Evolutionary conservation across 2,113 vertebrate genomes (phyloP), one percentile per base, ranked within the genome.

Genomic region (Triplophysa rosa): DNA sequence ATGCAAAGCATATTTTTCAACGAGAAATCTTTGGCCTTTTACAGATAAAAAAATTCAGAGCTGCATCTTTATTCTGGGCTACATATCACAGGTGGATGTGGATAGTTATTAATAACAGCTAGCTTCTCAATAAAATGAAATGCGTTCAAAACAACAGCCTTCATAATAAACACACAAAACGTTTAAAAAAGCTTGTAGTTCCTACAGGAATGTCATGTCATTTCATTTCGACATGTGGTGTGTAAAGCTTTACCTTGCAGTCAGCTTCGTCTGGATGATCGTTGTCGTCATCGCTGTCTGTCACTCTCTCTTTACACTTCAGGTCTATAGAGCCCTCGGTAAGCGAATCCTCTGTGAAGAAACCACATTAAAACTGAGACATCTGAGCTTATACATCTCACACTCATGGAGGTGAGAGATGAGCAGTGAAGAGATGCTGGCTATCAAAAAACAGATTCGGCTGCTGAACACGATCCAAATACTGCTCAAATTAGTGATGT

Each of bases 231-330:
- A 47, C 66, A 56, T 21, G 26, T 56, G 29, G 59, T 16, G 54
- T 56, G 4, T 24, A n/a, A 2, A 76, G 64, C 17, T 29, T 58
- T 85, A 96, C 96, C 94, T 95, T 95, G 87, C 87, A 86, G 37
- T 95, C 93, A 1, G 92, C 87, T 77, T 96, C 95, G 8, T 97
- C 93, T 65, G 90, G 90, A 49, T 92, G 91, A 24, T 87, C 90
- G 33, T 89, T 90, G 4, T 93, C 96, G 0, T 95, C 95, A 13
- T 97, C 96, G 0, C 95, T 96, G 90, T 96, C 96, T 0, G 95
- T 95, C 84, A 97, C 96, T 71, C 94, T 90, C 79, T 97, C 96
- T 87, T 96, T 96, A 85, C 96, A 97, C 88, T 97, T 96, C 6
- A 97, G 91, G 86, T 97, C 96, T 61, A 97, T 95, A 83, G 95